phyloP scores from a whole-genome alignment of 2,797 vertebrate genomes.

The Octomys mimax region DNA sequence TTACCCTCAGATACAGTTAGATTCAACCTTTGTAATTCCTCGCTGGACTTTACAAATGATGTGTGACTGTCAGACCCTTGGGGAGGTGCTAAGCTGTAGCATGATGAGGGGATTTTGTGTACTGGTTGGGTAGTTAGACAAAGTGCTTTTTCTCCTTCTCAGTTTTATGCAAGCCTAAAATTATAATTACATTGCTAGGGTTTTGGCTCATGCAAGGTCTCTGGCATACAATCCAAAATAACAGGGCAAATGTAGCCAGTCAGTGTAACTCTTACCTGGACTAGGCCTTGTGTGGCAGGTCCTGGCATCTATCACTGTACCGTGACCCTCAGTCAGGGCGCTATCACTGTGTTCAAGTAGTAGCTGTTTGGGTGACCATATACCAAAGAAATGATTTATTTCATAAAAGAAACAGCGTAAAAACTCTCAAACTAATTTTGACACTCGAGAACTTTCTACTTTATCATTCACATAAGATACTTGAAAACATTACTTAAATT shows the following conservation, averaged over 20 bases:
- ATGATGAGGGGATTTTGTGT: not conserved
- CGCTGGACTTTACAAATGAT: not conserved
- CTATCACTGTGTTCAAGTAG: conserved; percentile 27
- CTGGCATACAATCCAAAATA: not conserved
- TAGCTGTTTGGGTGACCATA: conserved; percentile 45
- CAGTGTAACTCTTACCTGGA: not conserved
- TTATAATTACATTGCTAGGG: not conserved
- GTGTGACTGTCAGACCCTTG: not conserved
- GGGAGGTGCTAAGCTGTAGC: not conserved
- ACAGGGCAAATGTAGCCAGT: not conserved
- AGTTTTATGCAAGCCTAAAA: not conserved
- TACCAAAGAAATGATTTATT: conserved; percentile 55
- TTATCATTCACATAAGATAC: conserved; percentile 20
- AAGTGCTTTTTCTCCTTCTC: not conserved
- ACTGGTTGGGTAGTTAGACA: not conserved
- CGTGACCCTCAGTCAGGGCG: not conserved
- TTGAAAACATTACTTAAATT: conserved; percentile 25
- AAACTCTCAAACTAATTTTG: conserved; percentile 58
- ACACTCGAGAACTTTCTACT: conserved; percentile 33
- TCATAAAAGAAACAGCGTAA: conserved; percentile 59
- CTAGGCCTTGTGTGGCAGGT: not conserved
- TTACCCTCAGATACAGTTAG: conserved; percentile 27
- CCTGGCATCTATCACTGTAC: not conserved
- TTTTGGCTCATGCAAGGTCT: not conserved
- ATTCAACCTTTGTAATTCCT: not conserved